Evolutionary conservation across 2,113 vertebrate species (phyloP).

Genomic region (Danionella cerebrum): DNA sequence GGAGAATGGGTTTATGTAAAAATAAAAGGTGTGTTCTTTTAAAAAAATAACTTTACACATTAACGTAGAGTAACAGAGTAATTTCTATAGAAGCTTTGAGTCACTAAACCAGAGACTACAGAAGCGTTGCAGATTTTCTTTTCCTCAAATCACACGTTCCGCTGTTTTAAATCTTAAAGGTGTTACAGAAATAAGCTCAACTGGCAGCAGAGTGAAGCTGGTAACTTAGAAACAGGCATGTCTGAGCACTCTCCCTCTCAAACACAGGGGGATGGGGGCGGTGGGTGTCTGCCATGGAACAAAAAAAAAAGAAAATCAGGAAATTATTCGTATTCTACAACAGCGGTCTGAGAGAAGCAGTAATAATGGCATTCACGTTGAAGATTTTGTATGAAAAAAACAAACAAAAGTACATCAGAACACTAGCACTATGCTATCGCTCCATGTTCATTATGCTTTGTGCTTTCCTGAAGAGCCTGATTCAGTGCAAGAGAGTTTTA

Average conservation of each 20-base stretch:
- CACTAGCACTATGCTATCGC: neutral
- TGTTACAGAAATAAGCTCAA: slow-evolving; percentile 11
- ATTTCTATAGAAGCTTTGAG: too few relatives aligned
- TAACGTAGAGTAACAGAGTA: too few relatives aligned
- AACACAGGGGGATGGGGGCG: neutral
- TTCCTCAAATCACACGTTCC: neutral
- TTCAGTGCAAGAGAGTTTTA: neutral
- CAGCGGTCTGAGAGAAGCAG: neutral
- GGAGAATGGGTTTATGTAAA: too few relatives aligned
- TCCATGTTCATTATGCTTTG: neutral
- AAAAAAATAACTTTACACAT: too few relatives aligned
- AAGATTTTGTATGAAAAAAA: neutral
- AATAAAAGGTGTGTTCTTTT: too few relatives aligned
- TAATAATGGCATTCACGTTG: slow-evolving; percentile 6
- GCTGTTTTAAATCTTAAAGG: neutral
- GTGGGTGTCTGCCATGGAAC: neutral
- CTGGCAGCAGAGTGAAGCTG: slow-evolving; percentile 10
- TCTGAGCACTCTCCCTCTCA: slow-evolving; percentile 2
- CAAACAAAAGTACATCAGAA: neutral
- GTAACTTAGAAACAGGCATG: slow-evolving; percentile 40
- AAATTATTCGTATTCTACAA: slow-evolving; percentile 12
- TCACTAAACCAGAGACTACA: too few relatives aligned
- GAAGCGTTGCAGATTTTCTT: neutral
- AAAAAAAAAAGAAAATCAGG: too few relatives aligned
- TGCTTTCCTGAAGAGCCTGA: neutral